phyloP scores from a whole-genome alignment of 2,888 invertebrate species.

The Amblyteles armatorius region DNA sequence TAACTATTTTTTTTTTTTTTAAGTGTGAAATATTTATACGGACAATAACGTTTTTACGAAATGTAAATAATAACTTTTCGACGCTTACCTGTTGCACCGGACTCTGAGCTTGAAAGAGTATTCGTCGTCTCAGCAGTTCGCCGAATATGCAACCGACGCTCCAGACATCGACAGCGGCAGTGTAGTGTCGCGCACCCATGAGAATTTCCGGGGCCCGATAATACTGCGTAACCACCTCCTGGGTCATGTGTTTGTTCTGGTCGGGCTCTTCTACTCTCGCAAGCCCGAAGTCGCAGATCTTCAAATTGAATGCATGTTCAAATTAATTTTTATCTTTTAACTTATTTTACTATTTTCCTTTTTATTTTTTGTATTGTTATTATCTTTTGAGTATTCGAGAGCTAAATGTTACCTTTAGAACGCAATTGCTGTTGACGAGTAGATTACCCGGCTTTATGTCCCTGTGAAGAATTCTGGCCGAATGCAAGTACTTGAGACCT shows the following conservation, averaged over 20 bases:
- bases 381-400: background rate
- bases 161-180: constrained; percentile 99
- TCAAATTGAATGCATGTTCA: constrained; percentile 67
- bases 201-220: constrained; percentile 99
- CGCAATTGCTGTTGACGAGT: constrained; percentile 99
- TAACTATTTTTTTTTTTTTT: too few species aligned
- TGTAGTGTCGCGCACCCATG: constrained; percentile 99
- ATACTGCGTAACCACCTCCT: constrained; percentile 99
- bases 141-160: constrained; percentile 99
- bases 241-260: constrained; percentile 97
- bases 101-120: constrained; percentile 99
- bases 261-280: constrained; percentile 99
- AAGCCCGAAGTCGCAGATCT: constrained; percentile 99
- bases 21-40: background rate
- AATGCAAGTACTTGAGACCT: constrained; percentile 99
- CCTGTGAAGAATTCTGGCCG: constrained; percentile 98
- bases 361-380: background rate
- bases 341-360: too few species aligned
- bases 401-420: constrained; percentile 90
- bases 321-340: background rate
- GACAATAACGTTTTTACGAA: constrained; percentile 8
- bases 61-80: background rate
- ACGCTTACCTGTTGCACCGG: constrained; percentile 95
- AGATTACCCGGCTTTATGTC: constrained; percentile 99
- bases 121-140: constrained; percentile 97